Conservation (phyloP, 2,113 vertebrate genomes). For the Galemys pyrenaicus region DNA sequence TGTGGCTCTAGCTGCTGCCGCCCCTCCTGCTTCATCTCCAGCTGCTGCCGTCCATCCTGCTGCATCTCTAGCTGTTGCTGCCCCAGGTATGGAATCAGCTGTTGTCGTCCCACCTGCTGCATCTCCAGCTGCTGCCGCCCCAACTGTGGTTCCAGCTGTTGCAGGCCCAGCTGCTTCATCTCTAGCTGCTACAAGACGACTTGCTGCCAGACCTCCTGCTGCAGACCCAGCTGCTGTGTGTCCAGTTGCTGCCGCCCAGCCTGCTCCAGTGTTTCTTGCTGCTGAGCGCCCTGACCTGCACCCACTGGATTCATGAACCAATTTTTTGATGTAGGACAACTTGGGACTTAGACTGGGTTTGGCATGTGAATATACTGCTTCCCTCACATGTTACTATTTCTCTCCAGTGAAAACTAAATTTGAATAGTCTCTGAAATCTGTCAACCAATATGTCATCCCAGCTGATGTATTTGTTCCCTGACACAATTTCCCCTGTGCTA, state of each 20-base stretch:
- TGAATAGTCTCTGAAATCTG: neutral
- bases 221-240: neutral
- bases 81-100: neutral
- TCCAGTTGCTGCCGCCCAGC: neutral
- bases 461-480: neutral
- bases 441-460: neutral
- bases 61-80: neutral
- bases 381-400: too few species aligned
- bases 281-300: neutral
- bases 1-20: neutral
- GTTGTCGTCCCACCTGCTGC: neutral
- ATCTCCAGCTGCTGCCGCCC: neutral
- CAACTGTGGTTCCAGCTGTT: neutral
- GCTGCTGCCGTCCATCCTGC: neutral
- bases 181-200: neutral
- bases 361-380: neutral
- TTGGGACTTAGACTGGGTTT: neutral
- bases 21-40: neutral
- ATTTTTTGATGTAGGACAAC: neutral
- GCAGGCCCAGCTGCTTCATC: rapidly evolving
- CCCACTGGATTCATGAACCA: neutral
- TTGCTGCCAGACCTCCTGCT: neutral
- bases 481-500: neutral
- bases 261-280: constrained; percentile 41
- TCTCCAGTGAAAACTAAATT: neutral